Base-by-base conservation (phyloP, 2,113 vertebrate genomes). In the Solea senegalensis region DNA sequence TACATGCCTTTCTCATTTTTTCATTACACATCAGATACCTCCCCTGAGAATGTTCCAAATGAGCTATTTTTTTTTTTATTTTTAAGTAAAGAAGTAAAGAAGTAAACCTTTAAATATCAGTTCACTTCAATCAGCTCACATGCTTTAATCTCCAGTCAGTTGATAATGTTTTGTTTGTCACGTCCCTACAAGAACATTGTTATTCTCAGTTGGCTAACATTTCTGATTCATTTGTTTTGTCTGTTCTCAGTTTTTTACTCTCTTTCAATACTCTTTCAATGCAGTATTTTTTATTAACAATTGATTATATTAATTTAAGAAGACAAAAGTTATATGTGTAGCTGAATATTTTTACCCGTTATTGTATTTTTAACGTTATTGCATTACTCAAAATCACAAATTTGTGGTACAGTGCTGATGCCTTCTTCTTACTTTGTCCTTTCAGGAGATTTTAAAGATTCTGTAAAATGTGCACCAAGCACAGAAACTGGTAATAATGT, bases 181-280 rank as follows among this genome's bases (percentile, higher is more conserved):
- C 34, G 60, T 68, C 55, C 44, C 51, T 5, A 4, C 5, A 27
- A 50, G 3, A 69, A 14, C 16, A 49, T 28, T 50, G 15, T 45
- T 65, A 16, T 15, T 69, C 4, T 67, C 48, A 50, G 48, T 50
- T 4, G 64, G 21, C 21, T 4, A 65, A 15, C 7, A 72, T 57
- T 10, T 56, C 5, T 51, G 16, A 45, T 15, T 55, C 0, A 7
- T 53, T 79, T 74, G 34, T 67, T 79, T 65, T n/a, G 39, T 61
- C 15, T 14, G 13, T 5, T 13, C 14, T 52, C 27, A 62, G 15
- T 53, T 26, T 9, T 5, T n/a, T 8, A 28, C 21, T 43, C 34
- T 10, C 2, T 15, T 69, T 54, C 60, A 56, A 54, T 59, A 77
- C n/a, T n/a, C n/a, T n/a, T n/a, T n/a, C 63, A 77, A 77, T 66